phyloP scores from a whole-genome alignment of 2,113 vertebrate genomes.

The Sterrhoptilus dennistouni region DNA sequence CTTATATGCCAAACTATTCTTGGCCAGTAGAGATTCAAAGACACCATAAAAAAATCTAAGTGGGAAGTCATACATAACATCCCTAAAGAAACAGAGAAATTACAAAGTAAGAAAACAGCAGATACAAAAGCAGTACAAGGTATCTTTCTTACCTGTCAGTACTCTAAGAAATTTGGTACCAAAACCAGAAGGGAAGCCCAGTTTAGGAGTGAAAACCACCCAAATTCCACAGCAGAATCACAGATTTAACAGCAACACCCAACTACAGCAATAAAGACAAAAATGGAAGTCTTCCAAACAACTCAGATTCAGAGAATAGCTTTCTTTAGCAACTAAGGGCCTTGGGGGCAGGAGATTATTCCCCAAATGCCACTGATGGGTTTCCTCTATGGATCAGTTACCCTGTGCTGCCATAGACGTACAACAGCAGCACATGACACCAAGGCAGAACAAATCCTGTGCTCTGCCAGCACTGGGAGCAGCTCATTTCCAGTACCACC shows the following conservation, averaged over 20 bases:
- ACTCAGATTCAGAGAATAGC: not conserved
- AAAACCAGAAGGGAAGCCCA: not conserved
- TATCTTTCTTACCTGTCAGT: not conserved
- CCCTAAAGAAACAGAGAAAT: not conserved
- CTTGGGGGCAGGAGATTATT: not conserved
- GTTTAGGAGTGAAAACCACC: not conserved
- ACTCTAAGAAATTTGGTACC: not conserved
- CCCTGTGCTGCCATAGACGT: not conserved
- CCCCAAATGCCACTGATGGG: not conserved
- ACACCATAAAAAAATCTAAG: not conserved
- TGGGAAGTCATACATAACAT: not conserved
- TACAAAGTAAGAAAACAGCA: not conserved
- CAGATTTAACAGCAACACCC: not conserved
- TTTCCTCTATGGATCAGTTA: not conserved
- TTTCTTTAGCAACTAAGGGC: not conserved
- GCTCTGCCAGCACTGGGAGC: not conserved
- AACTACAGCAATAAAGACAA: not conserved
- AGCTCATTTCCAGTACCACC: not conserved
- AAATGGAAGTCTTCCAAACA: not conserved
- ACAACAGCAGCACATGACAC: not conserved
- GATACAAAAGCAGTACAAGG: not conserved
- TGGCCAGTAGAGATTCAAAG: not conserved
- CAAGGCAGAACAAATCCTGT: not conserved
- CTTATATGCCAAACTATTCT: not conserved
- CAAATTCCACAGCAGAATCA: not conserved